Conservation (phyloP, 1,140 invertebrate species). For the Drosophila albomicans region DNA sequence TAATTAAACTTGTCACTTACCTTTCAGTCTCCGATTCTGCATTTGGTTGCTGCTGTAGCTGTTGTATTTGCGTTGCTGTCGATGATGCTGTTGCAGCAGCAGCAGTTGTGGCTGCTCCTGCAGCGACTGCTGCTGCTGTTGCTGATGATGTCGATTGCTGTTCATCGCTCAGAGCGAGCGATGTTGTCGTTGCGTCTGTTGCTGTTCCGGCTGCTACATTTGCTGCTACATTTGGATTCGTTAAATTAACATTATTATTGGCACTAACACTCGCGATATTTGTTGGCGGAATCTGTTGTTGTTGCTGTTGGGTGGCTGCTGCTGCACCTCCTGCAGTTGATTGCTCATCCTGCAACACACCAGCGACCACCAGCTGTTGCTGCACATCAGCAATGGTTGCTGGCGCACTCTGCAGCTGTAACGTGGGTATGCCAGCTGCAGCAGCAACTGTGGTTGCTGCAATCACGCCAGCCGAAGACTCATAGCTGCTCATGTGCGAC, state of each 20-base stretch:
- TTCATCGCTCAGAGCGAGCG: slow-evolving; percentile 54
- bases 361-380: slow-evolving; percentile 54
- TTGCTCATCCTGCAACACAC: slow-evolving; percentile 56
- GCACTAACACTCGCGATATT: slow-evolving; percentile 82
- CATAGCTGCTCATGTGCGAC: slow-evolving; percentile 73
- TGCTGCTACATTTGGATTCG: slow-evolving; percentile 55
- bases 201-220: slow-evolving; percentile 31
- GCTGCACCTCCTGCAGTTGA: slow-evolving; percentile 23
- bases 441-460: slow-evolving; percentile 37
- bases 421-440: slow-evolving; percentile 45
- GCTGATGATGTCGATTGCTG: slow-evolving; percentile 51
- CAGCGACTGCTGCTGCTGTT: slow-evolving; percentile 38
- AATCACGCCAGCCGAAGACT: slow-evolving; percentile 40
- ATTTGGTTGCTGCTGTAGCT: slow-evolving; percentile 79
- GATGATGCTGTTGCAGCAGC: slow-evolving; percentile 55
- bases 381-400: slow-evolving; percentile 75
- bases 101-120: slow-evolving; percentile 31
- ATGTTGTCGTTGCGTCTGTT: slow-evolving; percentile 58
- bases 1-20: slow-evolving; percentile 58
- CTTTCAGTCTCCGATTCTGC: slow-evolving; percentile 84
- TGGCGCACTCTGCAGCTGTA: slow-evolving; percentile 74
- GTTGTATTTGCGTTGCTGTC: slow-evolving; percentile 67
- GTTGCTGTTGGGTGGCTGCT: slow-evolving; percentile 42
- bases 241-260: slow-evolving; percentile 74
- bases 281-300: slow-evolving; percentile 62